Percentiles rank a stretch among this genome's conserved stretches.
These are phyloP conservation scores for Argyrosomus regius DNA, from an alignment of 2,797 vertebrate genomes.

Conservation along the genomic window DNA sequence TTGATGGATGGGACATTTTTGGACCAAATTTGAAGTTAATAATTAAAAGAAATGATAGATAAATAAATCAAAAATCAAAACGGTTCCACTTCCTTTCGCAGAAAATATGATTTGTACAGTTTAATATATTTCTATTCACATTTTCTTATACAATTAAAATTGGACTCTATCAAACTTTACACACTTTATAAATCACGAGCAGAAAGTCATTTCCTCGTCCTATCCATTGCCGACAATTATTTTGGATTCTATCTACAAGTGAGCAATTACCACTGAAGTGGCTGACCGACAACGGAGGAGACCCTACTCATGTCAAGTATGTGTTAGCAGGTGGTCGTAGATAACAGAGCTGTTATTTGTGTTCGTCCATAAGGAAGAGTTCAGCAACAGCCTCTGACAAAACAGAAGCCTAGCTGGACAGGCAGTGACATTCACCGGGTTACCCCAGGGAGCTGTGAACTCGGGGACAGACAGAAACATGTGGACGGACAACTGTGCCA, in stretches of 20 bases:
- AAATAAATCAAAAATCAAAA: no score
- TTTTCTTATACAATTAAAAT: neutral
- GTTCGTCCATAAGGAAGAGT: conserved; percentile 44
- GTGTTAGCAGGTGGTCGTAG: conserved; percentile 52
- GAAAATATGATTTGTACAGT: neutral
- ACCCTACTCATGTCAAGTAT: conserved; percentile 34
- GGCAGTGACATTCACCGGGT: conserved; percentile 60
- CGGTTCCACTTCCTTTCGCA: neutral
- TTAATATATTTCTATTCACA: neutral
- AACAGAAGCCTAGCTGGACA: conserved; percentile 46
- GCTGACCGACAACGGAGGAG: conserved; percentile 15
- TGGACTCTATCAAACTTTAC: neutral
- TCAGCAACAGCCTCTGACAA: conserved; percentile 47
- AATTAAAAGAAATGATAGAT: no score
- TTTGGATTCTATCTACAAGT: conserved; percentile 21
- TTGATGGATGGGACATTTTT: no score
- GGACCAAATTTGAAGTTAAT: no score
- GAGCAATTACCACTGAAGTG: conserved; percentile 23
- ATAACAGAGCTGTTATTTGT: conserved; percentile 56
- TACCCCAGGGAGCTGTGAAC: conserved; percentile 51
- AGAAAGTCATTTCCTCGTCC: neutral
- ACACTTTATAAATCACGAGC: neutral
- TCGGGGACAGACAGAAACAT: conserved; percentile 59
- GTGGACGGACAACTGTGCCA: conserved; percentile 63
- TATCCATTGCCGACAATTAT: neutral